phyloP scores from a whole-genome alignment of 2,797 vertebrate species.

The Tadarida brasiliensis region DNA sequence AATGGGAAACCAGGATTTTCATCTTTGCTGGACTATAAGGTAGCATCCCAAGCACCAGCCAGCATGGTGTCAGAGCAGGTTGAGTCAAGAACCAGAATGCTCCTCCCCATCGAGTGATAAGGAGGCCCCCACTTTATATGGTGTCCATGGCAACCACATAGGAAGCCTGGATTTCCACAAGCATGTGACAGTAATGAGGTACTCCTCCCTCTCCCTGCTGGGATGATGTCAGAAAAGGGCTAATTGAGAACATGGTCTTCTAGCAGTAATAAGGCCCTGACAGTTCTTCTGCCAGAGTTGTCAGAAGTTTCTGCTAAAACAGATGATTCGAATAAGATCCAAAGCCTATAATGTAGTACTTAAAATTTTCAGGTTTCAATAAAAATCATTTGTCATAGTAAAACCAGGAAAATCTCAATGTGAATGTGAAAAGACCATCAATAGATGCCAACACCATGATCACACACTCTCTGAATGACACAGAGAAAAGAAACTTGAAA shows the following conservation, averaged over 20 bases:
- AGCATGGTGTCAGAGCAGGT: background rate
- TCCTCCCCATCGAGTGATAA: background rate
- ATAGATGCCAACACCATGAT: background rate
- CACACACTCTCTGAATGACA: background rate
- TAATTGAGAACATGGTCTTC: background rate
- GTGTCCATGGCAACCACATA: background rate
- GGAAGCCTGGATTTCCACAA: background rate
- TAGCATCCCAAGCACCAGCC: background rate
- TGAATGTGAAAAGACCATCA: background rate
- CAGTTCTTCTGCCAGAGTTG: background rate
- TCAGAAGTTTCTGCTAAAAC: background rate
- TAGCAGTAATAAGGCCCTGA: background rate
- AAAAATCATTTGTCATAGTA: background rate
- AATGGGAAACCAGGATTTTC: background rate
- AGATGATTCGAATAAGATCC: background rate
- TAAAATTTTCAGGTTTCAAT: background rate
- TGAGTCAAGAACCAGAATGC: background rate
- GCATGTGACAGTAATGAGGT: background rate
- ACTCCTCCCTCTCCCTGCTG: background rate
- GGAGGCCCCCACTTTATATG: rapidly evolving
- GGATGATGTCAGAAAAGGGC: background rate
- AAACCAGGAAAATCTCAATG: background rate
- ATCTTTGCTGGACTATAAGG: background rate
- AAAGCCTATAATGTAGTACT: background rate
- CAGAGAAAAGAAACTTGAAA: background rate